Base-by-base conservation (phyloP, 2,113 vertebrate genomes). In the Siniperca chuatsi region DNA sequence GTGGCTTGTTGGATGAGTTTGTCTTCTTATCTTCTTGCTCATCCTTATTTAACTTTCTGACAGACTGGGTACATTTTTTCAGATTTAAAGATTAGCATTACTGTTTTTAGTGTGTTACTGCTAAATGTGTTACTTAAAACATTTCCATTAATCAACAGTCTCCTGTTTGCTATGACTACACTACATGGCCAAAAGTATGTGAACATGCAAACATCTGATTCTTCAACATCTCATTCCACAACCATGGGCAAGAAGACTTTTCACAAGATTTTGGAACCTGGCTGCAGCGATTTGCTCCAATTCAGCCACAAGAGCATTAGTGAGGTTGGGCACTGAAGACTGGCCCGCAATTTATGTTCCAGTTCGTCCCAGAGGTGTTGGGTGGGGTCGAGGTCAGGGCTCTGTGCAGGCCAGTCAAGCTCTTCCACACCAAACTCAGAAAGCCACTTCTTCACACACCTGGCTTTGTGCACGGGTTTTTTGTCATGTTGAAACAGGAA, bases 251-350 rank as follows among this genome's bases (percentile, higher is more conserved):
- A 9, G 42, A 52, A 50, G 33, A 70, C 18, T 74, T 35, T 25
- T 5, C n/a, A 61, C 11, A 35, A 18, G 48, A 65, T 66, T 65
- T 48, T 16, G 6, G 18, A 58, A 66, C 2, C 7, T 52, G 58
- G 44, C 11, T 74, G n/a, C 58, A 21, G 48, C 7, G 23, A 62
- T 82, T 58, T 82, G 35, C 25, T 78, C 44, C 54, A 21, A 37
- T 57, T 48, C 29, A 75, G 58, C 35, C 55, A 70, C 23, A 55
- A 25, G 37, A 65, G 21, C 25, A 58, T 58, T 50, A 60, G 23
- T 15, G 33, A 33, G 33, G 61, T 29, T 3, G 12, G n/a, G 0
- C 8, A 20, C 44, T 29, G n/a, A 48, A 9, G 64, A 40, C n/a
- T 16, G 25, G 58, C 7, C 8, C 7, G 13, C 7, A 62, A 29